Percentiles rank a stretch among this genome's conserved stretches.
Evolutionary conservation across 2,888 invertebrate species (phyloP).

Genomic region (Penaeus monodon): DNA sequence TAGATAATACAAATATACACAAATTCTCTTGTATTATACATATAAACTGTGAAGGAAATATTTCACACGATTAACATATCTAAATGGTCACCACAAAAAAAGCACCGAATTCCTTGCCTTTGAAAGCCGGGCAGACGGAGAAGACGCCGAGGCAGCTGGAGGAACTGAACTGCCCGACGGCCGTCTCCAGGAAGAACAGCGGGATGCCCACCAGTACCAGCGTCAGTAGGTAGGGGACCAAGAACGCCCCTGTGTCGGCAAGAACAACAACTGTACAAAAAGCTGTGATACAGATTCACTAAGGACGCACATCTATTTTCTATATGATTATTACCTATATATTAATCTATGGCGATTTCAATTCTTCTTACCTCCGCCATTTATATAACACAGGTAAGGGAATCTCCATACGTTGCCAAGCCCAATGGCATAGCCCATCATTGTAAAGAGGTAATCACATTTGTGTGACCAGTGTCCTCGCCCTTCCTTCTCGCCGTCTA

Average conservation of each 20-base stretch:
- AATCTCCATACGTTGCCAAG: constrained; percentile 95
- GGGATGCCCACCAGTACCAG: constrained; percentile 95
- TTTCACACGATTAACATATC: too few relatives aligned
- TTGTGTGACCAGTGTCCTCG: constrained; percentile 60
- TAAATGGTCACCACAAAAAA: too few relatives aligned
- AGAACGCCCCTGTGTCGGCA: constrained; percentile 81
- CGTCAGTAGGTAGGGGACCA: constrained; percentile 95
- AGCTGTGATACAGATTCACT: too few relatives aligned
- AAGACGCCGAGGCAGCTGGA: constrained; percentile 97
- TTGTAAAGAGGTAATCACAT: constrained; percentile 63
- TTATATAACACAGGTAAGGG: constrained; percentile 95
- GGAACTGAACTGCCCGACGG: constrained; percentile 94
- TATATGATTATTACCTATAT: too few relatives aligned
- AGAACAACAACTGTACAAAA: background rate
- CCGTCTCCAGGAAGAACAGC: constrained; percentile 97
- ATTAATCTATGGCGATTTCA: too few relatives aligned
- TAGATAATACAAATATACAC: too few relatives aligned
- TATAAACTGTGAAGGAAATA: too few relatives aligned
- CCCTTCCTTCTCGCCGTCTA: constrained; percentile 18
- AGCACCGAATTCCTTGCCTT: constrained; percentile 79
- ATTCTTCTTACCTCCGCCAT: constrained; percentile 82
- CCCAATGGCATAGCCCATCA: constrained; percentile 83
- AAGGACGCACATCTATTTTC: too few relatives aligned
- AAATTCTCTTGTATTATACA: too few relatives aligned
- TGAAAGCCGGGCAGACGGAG: constrained; percentile 97